Conservation (phyloP, 2,113 vertebrate species). For the Datnioides undecimradiatus region DNA sequence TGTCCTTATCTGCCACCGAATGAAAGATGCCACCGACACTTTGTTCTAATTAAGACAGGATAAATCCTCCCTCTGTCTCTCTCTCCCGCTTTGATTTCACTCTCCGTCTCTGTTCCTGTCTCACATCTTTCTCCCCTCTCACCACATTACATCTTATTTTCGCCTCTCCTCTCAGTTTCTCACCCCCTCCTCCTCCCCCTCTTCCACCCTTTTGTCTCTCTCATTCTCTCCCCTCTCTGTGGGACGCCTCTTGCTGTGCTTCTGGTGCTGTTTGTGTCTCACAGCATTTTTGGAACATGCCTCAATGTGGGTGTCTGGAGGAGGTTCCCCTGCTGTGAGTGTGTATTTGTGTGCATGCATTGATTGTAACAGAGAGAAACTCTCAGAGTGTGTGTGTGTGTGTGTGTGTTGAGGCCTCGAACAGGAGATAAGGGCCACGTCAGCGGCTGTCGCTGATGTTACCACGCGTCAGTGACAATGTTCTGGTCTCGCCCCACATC, state of each 20-base stretch:
- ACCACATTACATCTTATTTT: slow-evolving; percentile 60
- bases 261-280: slow-evolving; percentile 70
- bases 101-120: not conserved
- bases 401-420: slow-evolving; percentile 23
- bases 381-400: slow-evolving; percentile 25
- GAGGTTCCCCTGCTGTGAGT: slow-evolving; percentile 74
- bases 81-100: slow-evolving; percentile 22
- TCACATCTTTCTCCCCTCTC: slow-evolving; percentile 4
- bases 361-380: slow-evolving; percentile 33
- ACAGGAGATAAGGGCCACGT: slow-evolving; percentile 53
- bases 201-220: slow-evolving; percentile 60
- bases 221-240: slow-evolving; percentile 68
- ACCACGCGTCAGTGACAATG: slow-evolving; percentile 57
- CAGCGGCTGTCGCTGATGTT: slow-evolving; percentile 60
- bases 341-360: slow-evolving; percentile 49
- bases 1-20: slow-evolving; percentile 58
- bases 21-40: slow-evolving; percentile 54
- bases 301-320: slow-evolving; percentile 74
- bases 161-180: not conserved
- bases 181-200: slow-evolving; percentile 16
- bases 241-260: slow-evolving; percentile 67
- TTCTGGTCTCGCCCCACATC: slow-evolving; percentile 68
- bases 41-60: slow-evolving; percentile 64
- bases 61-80: slow-evolving; percentile 41
- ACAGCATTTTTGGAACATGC: slow-evolving; percentile 67